These are phyloP conservation scores for Cyphomyrus plagiostoma DNA, from an alignment of 2,113 vertebrate genomes.

Conservation along the genomic window DNA sequence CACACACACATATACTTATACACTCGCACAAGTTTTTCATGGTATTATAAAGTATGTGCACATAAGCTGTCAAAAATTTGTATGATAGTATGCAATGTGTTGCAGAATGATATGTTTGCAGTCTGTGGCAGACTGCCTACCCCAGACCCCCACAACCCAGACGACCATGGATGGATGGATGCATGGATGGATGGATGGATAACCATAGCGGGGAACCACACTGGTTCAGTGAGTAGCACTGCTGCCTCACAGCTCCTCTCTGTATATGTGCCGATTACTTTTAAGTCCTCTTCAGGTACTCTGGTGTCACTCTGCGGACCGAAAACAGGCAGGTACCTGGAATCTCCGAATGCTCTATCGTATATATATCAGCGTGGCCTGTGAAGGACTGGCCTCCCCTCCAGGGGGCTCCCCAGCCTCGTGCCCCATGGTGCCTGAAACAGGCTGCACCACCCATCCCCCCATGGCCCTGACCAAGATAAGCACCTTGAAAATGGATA, in stretches of 20 bases:
- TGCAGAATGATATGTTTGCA: not conserved
- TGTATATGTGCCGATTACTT: not conserved
- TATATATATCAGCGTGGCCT: not conserved
- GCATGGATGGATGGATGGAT: not conserved
- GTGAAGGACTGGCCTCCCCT: not conserved
- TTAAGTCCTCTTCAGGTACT: not conserved
- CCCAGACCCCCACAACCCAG: not conserved
- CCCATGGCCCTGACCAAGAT: not conserved
- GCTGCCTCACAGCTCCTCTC: not conserved
- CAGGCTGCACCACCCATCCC: not conserved
- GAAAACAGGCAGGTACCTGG: not conserved
- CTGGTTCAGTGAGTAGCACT: not conserved
- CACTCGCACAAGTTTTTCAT: too few relatives aligned
- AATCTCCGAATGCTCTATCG: not conserved
- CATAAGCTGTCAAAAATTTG: not conserved
- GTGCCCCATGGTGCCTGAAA: not conserved
- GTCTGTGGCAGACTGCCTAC: not conserved
- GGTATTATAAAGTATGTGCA: not conserved
- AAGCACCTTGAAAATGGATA: not conserved
- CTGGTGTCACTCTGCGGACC: not conserved
- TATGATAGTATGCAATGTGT: too few relatives aligned
- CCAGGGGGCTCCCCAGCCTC: not conserved
- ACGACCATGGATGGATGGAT: not conserved
- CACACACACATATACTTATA: too few relatives aligned
- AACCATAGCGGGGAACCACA: not conserved